Evolutionary conservation across 2,113 vertebrate genomes (phyloP), one percentile per base, ranked within the genome.

Genomic region (Dipodomys stephensi): DNA sequence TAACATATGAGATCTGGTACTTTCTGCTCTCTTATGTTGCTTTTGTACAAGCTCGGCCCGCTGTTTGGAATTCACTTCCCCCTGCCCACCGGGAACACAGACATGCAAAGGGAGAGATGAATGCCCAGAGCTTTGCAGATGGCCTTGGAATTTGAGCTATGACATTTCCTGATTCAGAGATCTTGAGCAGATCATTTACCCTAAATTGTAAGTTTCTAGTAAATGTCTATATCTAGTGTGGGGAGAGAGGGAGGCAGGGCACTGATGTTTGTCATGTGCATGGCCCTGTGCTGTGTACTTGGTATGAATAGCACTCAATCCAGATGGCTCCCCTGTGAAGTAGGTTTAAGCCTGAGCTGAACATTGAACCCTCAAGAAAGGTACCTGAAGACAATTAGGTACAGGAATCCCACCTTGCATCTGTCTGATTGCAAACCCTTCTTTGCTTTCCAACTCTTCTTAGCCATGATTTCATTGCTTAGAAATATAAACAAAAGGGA

Each of bases 81-180:
- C 0, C 53, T 28, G 30, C 25, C 60, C 28, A 4, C 0, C 0
- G 68, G 64, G 8, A 44, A 11, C 19, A 8, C 28, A 16, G 0
- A 60, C 3, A 0, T 16, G n/a, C 65, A 83, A 1, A 74, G 69
- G 57, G 12, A 25, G 28, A 4, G 7, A 28, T 2, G 9, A 44
- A 46, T 13, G 5, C 60, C 77, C 60, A 15, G 15, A 2, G 11
- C 32, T 71, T 53, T 53, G 53, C 12, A 67, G 62, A 28, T n/a
- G 77, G 76, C n/a, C 25, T 5, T 1, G 13, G 69, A 27, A 15
- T 46, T 62, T 64, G 23, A 12, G 0, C 57, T 32, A 72, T 49
- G 57, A 62, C 19, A 9, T 7, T 81, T 60, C 60, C 77, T 28
- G 23, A 10, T 35, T 35, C 76, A 73, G 20, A 83, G 84, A 87